Base-by-base conservation (phyloP, 92 coral and sea anemone genomes). In the Zoanthus sociatus region DNA sequence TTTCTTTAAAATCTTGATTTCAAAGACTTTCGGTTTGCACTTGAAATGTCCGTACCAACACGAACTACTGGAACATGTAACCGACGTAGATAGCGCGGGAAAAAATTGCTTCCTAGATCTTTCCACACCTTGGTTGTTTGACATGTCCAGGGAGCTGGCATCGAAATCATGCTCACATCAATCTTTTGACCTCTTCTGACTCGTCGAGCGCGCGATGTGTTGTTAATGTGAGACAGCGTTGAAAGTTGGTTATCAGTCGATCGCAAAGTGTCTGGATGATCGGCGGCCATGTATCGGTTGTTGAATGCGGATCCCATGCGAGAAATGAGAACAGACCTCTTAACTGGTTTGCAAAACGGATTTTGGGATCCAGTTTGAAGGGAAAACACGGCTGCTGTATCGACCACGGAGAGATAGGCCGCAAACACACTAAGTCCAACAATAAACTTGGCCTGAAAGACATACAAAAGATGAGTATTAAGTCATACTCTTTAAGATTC, bases 91-190 rank as follows among this genome's bases (percentile, higher is more conserved):
- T 47, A 89, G 30, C 95, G 95, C 8, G 97, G 97, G 82, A 90
- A 94, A 81, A 78, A 92, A 11, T 86, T 69, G 1, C 20, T 32
- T 64, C 97, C 97, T 44, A 94, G 83, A 71, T 90, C 56, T 32
- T 16, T 32, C 97, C 97, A 94, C 6, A 12, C 21, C 15, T 55
- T 78, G 30, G 76, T 88, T 5, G 95, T 94, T 78, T 86, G 78
- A 37, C 97, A 94, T 32, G 94, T 92, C 97, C 97, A 94, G 6
- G 88, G 90, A 12, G 73, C 72, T 11, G 96, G 94, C 50, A 74
- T 78, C 31, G 79, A 77, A 46, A 83, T 90, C 82, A 75, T 70
- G 60, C 70, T 74, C 13, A 86, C 45, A 33, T 89, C 85, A 44
- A 81, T 78, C 81, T 67, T 75, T 78, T 71, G 79, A 17, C 82